phyloP scores from a whole-genome alignment of 64 coral and sea anemone species.

The Porites australiensis region DNA sequence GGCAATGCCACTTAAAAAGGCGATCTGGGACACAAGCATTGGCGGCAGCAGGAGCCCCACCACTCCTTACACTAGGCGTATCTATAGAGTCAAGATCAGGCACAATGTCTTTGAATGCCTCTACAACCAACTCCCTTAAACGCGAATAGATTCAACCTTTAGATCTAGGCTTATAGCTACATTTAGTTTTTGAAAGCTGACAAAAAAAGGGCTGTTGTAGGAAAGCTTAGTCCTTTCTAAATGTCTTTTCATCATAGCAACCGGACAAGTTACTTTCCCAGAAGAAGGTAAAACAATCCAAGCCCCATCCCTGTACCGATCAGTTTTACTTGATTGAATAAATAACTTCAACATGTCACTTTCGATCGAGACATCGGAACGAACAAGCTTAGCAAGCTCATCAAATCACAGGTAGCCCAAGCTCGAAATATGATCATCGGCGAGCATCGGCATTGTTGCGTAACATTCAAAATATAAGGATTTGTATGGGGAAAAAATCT shows the following conservation, averaged over 20 bases:
- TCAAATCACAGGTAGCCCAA: constrained; percentile 37
- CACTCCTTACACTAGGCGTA: neutral
- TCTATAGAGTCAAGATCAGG: neutral
- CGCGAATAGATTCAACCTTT: too few relatives aligned
- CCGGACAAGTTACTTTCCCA: neutral
- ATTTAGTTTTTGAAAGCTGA: too few relatives aligned
- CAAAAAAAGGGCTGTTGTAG: too few relatives aligned
- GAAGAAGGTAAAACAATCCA: constrained; percentile 6
- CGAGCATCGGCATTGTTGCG: too few relatives aligned
- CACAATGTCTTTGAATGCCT: neutral
- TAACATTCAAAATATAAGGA: too few relatives aligned
- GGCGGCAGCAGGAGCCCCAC: neutral
- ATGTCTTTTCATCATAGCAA: neutral
- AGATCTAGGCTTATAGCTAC: too few relatives aligned
- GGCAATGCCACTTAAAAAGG: neutral
- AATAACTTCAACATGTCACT: constrained; percentile 21
- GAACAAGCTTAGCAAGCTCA: constrained; percentile 3
- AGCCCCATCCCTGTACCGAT: constrained; percentile 30
- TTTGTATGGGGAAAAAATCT: too few relatives aligned
- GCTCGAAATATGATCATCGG: too few relatives aligned
- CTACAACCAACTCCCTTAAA: neutral
- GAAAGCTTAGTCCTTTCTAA: neutral
- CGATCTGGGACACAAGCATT: neutral
- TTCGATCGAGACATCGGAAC: constrained; percentile 20
- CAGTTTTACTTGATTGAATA: constrained; percentile 46